A percentile compares a stretch with the other conserved stretches of the same genome.
phyloP scores from a whole-genome alignment of 1,140 invertebrate genomes.

The Papilio polyxenes region DNA sequence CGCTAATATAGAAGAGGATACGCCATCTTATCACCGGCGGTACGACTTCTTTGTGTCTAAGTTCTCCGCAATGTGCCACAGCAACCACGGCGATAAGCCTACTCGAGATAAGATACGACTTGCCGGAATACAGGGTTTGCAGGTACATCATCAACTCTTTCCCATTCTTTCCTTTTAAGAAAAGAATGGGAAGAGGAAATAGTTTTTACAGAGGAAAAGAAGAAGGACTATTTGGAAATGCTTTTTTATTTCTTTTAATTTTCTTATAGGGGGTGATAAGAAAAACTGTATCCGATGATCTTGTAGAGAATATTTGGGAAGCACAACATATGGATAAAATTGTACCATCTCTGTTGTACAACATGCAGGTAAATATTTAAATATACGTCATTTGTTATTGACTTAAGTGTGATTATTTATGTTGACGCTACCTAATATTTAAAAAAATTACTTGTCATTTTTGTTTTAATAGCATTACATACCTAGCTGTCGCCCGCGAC shows the following conservation, averaged over 20 bases:
- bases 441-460: background rate
- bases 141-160: constrained; percentile 75
- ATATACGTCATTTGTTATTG: background rate
- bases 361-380: constrained; percentile 91
- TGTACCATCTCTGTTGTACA: constrained; percentile 97
- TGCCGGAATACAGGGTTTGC: constrained; percentile 92
- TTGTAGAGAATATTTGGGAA: constrained; percentile 90
- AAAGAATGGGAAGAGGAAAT: no score
- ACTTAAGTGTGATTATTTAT: no score
- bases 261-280: no score
- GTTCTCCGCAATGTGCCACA: constrained; percentile 98
- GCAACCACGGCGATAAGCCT: constrained; percentile 85
- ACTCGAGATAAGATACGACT: constrained; percentile 89
- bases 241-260: no score
- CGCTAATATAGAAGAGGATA: constrained; percentile 99
- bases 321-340: constrained; percentile 99
- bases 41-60: constrained; percentile 99
- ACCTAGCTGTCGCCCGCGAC: background rate
- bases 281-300: no score
- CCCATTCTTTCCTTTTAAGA: no score
- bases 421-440: no score
- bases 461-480: background rate
- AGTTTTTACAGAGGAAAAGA: no score
- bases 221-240: no score
- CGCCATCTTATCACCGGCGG: constrained; percentile 98